Conservation (phyloP, 2,797 vertebrate genomes). For the Neoniphon sammara region DNA sequence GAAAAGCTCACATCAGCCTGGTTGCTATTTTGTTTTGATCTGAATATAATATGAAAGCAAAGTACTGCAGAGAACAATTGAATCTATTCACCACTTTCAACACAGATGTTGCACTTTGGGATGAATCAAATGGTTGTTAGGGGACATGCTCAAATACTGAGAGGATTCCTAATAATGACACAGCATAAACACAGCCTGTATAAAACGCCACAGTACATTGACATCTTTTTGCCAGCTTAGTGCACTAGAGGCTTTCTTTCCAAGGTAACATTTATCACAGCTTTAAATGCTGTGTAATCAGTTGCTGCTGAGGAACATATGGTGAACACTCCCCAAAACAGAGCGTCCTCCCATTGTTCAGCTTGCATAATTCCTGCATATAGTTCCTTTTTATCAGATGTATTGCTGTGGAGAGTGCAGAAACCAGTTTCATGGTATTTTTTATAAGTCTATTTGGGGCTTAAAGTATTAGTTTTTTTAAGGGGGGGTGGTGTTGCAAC, state of each 20-base stretch:
- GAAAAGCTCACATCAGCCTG: too few relatives aligned
- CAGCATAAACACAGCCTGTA: conserved; percentile 15
- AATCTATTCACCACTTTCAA: too few relatives aligned
- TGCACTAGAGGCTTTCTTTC: background rate
- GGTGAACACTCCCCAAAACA: conserved; percentile 19
- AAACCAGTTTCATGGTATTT: background rate
- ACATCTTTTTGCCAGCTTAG: conserved; percentile 17
- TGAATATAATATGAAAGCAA: background rate
- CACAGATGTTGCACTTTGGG: conserved; percentile 6
- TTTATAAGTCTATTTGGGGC: conserved; percentile 31
- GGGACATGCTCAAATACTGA: conserved; percentile 3
- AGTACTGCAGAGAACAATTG: too few relatives aligned
- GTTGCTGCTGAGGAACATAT: conserved; percentile 33
- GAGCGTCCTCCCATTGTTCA: conserved; percentile 36
- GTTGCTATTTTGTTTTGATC: too few relatives aligned
- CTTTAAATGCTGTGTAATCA: conserved; percentile 45
- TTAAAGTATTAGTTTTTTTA: conserved; percentile 21
- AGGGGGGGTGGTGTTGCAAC: conserved; percentile 13
- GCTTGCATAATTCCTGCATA: conserved; percentile 36
- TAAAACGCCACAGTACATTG: conserved; percentile 17
- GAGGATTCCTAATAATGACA: background rate
- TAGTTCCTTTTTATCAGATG: conserved; percentile 11
- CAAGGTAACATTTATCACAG: conserved; percentile 33
- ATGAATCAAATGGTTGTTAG: background rate
- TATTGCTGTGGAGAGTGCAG: background rate